phyloP scores from a whole-genome alignment of 2,113 vertebrate genomes.

The Mustela nigripes region DNA sequence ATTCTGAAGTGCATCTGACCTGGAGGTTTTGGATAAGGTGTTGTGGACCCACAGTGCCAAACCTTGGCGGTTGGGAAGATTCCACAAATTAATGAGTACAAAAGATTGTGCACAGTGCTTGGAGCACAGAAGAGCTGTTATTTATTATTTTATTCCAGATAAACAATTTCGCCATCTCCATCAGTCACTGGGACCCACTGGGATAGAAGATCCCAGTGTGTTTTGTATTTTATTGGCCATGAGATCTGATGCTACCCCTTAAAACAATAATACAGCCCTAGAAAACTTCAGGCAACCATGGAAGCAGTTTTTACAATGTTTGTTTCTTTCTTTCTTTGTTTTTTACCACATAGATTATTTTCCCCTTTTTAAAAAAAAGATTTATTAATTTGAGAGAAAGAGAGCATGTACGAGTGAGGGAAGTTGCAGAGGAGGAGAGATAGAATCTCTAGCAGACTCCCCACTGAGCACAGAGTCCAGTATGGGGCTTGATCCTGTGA shows the following conservation, averaged over 20 bases:
- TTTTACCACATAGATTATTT: neutral
- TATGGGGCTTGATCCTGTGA: too few relatives aligned
- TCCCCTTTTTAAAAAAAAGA: neutral
- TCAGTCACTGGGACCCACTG: accelerated
- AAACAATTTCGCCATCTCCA: neutral
- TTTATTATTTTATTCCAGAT: neutral
- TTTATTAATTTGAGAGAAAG: neutral
- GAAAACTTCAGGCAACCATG: neutral
- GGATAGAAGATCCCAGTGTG: neutral
- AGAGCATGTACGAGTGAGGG: neutral
- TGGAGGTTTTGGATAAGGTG: neutral
- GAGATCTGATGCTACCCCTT: neutral
- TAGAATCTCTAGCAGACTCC: neutral
- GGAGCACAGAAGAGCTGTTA: neutral
- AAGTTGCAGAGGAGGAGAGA: neutral
- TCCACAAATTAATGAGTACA: neutral
- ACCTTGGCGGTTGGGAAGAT: neutral
- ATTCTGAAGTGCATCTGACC: neutral
- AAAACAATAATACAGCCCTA: neutral
- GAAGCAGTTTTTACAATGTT: neutral
- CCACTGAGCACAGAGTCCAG: neutral
- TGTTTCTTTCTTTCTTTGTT: neutral
- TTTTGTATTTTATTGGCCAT: neutral
- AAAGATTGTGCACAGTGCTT: neutral
- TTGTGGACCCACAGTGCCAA: neutral